A percentile compares a stretch with the other conserved stretches of the same genome.
Conservation (phyloP, 2,797 vertebrate genomes). For the Cephalopachus bancanus region DNA sequence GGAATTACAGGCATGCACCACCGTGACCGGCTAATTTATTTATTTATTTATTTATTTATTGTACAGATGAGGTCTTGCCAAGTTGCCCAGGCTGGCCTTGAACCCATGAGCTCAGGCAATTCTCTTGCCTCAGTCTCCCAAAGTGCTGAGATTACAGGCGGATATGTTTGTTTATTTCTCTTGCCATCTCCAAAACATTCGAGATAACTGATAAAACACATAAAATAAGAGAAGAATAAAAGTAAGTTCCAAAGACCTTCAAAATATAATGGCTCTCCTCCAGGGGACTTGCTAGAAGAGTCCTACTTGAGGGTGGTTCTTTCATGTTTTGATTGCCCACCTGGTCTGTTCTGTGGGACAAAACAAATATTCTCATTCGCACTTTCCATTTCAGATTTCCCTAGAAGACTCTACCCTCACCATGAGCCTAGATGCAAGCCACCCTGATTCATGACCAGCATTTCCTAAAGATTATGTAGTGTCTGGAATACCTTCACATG, state of each 20-base stretch:
- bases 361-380: neutral
- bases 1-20: no score
- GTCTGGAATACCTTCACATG: neutral
- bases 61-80: no score
- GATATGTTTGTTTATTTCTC: neutral
- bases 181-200: neutral
- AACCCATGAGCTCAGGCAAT: no score
- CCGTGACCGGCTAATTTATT: no score
- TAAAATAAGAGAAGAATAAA: neutral
- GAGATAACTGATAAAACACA: neutral
- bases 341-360: neutral
- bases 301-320: neutral
- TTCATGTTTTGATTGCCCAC: neutral
- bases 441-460: neutral
- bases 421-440: neutral
- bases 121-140: no score
- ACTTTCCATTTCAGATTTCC: neutral
- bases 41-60: no score
- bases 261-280: neutral
- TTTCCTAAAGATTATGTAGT: neutral
- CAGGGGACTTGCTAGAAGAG: neutral
- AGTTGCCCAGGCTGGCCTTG: no score
- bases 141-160: no score
- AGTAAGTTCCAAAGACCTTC: neutral
- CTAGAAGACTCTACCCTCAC: neutral